Conservation (phyloP, 2,113 vertebrate species). For the Mugil cephalus region DNA sequence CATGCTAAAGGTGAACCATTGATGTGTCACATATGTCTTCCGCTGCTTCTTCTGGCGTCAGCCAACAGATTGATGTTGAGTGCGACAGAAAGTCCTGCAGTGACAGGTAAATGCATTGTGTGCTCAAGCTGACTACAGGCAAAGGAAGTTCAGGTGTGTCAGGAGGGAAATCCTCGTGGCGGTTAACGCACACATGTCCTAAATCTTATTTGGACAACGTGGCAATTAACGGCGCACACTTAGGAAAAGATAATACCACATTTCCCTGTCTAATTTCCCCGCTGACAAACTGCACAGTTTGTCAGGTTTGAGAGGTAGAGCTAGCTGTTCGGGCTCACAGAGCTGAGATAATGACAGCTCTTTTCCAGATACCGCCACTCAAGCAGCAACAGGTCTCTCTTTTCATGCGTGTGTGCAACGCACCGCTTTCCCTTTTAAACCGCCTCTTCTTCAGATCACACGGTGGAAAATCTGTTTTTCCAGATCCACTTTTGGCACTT, state of each 20-base stretch:
- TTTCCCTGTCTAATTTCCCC: conserved; percentile 56
- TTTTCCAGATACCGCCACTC: conserved; percentile 67
- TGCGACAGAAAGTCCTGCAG: conserved; percentile 45
- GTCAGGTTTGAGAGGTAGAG: conserved; percentile 37
- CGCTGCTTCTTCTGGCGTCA: conserved; percentile 19
- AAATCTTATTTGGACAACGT: conserved; percentile 64
- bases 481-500: conserved; percentile 55
- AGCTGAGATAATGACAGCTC: conserved; percentile 61
- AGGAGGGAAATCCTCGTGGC: conserved; percentile 20
- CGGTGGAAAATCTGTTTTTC: conserved; percentile 74
- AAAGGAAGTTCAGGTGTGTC: conserved; percentile 69
- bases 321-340: conserved; percentile 30
- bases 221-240: conserved; percentile 36
- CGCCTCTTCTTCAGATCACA: conserved; percentile 27
- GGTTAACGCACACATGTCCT: conserved; percentile 42
- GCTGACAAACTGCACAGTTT: conserved; percentile 16
- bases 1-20: conserved; percentile 61
- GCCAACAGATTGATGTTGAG: conserved; percentile 45
- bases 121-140: conserved; percentile 39
- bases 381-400: conserved; percentile 71
- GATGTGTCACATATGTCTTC: conserved; percentile 54
- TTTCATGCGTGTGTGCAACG: conserved; percentile 12
- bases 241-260: conserved; percentile 42
- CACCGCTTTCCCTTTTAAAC: conserved; percentile 43
- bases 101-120: conserved; percentile 54